Conservation (phyloP, 2,888 invertebrate species). For the Endotricha flammealis region DNA sequence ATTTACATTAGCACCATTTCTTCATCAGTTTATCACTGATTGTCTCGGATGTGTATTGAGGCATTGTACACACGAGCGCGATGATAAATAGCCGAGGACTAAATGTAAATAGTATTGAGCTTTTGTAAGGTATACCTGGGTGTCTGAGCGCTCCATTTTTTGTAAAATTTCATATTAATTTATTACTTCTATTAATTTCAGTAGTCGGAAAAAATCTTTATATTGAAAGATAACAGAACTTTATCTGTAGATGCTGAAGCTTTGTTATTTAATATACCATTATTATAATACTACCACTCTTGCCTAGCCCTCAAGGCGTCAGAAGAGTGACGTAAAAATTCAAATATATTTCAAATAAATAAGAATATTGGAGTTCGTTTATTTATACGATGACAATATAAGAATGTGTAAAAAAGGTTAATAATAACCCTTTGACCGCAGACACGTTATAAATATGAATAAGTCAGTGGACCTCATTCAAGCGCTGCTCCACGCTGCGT, state of each 20-base stretch:
- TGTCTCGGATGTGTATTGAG: conserved; percentile 59
- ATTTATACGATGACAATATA: conserved; percentile 34
- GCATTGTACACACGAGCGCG: conserved; percentile 37
- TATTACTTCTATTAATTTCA: too few relatives aligned
- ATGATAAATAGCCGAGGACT: conserved; percentile 64
- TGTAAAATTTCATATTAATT: too few relatives aligned
- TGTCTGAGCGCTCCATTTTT: conserved; percentile 6
- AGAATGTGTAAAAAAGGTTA: conserved; percentile 34
- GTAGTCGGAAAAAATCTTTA: too few relatives aligned
- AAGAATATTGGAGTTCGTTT: conserved; percentile 11
- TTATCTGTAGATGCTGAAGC: too few relatives aligned
- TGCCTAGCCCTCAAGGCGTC: too few relatives aligned
- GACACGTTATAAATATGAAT: conserved; percentile 57
- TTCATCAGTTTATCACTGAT: conserved; percentile 73
- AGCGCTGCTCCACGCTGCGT: conserved; percentile 44
- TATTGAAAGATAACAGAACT: too few relatives aligned
- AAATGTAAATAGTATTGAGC: conserved; percentile 68
- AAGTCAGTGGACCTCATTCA: conserved; percentile 53
- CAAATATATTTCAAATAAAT: too few relatives aligned
- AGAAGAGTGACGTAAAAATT: too few relatives aligned
- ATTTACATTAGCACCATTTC: conserved; percentile 76
- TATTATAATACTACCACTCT: too few relatives aligned
- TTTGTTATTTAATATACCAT: too few relatives aligned
- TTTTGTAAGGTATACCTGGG: conserved; percentile 35
- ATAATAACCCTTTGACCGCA: conserved; percentile 44